A percentile compares a stretch with the other conserved stretches of the same genome.
These are phyloP conservation scores for Craterocephalus amniculus DNA, from an alignment of 2,797 vertebrate genomes.

Conservation along the genomic window DNA sequence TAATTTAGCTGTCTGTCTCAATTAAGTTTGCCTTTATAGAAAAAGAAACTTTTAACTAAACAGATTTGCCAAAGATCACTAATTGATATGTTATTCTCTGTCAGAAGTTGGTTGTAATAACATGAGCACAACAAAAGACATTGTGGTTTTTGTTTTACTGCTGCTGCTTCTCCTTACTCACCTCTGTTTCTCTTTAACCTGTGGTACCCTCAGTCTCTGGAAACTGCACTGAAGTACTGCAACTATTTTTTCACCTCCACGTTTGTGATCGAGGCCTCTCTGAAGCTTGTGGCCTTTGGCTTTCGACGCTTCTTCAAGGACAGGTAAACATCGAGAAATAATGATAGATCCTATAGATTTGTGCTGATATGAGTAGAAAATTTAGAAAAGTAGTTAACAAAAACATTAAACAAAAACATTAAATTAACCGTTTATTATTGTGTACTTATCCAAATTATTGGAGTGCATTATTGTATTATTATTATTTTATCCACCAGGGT, in stretches of 20 bases:
- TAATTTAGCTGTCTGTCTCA: constrained; percentile 42
- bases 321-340: constrained; percentile 76
- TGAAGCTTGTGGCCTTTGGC: constrained; percentile 94
- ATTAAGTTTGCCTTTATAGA: constrained; percentile 43
- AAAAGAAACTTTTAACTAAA: constrained; percentile 27
- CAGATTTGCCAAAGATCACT: background rate
- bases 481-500: too few species aligned
- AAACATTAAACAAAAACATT: too few species aligned
- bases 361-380: background rate
- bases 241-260: constrained; percentile 98
- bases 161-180: background rate
- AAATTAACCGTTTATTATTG: too few species aligned
- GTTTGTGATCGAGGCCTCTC: constrained; percentile 92
- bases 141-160: background rate
- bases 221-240: constrained; percentile 93
- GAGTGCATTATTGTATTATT: too few species aligned
- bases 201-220: constrained; percentile 85
- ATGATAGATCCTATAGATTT: background rate
- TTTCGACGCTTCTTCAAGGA: constrained; percentile 96
- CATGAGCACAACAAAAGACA: background rate
- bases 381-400: too few species aligned
- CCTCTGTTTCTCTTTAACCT: constrained; percentile 3
- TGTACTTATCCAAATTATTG: too few species aligned
- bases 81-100: background rate
- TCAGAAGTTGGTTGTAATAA: background rate